Percentiles rank a stretch among this genome's conserved stretches.
Evolutionary conservation across 2,113 vertebrate species (phyloP).

Genomic region (Mystacornis crossleyi): DNA sequence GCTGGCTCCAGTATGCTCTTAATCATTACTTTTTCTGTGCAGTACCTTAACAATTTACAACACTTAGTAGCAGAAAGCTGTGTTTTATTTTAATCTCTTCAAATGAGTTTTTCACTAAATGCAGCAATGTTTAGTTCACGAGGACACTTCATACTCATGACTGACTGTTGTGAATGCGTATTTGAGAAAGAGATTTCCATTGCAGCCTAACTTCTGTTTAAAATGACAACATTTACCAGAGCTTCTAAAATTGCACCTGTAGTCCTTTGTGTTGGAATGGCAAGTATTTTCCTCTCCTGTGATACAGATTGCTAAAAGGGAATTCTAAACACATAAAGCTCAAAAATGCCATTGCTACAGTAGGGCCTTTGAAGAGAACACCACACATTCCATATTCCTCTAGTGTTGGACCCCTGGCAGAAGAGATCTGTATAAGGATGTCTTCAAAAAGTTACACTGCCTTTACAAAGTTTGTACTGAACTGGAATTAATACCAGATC

Average conservation of each 20-base stretch:
- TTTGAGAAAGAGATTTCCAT: neutral
- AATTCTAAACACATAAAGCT: neutral
- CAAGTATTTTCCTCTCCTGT: neutral
- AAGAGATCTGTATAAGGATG: neutral
- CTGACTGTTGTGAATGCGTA: rapidly evolving
- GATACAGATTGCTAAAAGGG: neutral
- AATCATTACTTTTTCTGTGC: neutral
- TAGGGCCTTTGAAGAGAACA: neutral
- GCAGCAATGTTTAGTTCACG: neutral
- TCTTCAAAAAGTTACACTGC: neutral
- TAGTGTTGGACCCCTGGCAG: neutral
- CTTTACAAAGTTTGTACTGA: neutral
- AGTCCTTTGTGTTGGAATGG: neutral
- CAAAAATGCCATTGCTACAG: neutral
- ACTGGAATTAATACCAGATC: neutral
- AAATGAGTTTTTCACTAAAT: neutral
- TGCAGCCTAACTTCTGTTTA: neutral
- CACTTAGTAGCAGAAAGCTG: neutral
- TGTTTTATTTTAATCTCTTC: neutral
- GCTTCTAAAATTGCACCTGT: neutral
- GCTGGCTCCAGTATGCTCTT: neutral
- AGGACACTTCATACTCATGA: neutral
- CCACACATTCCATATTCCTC: neutral
- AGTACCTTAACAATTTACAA: neutral
- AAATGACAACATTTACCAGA: neutral